phyloP scores from a whole-genome alignment of 2,888 invertebrate species.

The Dorcus hopei region DNA sequence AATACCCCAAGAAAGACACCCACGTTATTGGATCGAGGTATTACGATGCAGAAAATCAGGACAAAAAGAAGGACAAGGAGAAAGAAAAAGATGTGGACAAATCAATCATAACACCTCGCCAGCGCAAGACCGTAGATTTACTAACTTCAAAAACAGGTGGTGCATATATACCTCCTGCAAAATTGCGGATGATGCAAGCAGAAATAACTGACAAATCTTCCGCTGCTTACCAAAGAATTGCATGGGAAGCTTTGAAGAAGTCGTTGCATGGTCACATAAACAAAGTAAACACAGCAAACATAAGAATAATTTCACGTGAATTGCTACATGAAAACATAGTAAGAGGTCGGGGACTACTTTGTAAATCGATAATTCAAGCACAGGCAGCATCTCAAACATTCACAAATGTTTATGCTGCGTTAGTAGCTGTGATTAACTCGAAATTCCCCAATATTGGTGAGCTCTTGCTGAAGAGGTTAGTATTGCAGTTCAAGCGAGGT shows the following conservation, averaged over 20 bases:
- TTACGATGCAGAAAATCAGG: constrained; percentile 30
- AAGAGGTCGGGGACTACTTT: constrained; percentile 88
- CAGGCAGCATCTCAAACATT: constrained; percentile 97
- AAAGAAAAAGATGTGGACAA: constrained; percentile 32
- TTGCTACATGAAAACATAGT: constrained; percentile 93
- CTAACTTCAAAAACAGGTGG: constrained; percentile 84
- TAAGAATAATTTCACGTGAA: constrained; percentile 86
- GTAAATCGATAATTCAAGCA: constrained; percentile 92
- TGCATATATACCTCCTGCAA: constrained; percentile 98
- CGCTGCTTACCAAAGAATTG: constrained; percentile 89
- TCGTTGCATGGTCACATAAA: constrained; percentile 97
- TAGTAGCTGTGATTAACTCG: constrained; percentile 94
- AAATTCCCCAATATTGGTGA: constrained; percentile 98
- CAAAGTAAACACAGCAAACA: constrained; percentile 94
- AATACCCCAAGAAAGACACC: constrained; percentile 44
- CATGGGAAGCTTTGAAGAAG: constrained; percentile 99
- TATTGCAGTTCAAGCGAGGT: constrained; percentile 91
- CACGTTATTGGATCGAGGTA: constrained; percentile 39
- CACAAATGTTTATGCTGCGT: constrained; percentile 93
- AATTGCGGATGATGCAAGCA: constrained; percentile 90
- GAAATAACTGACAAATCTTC: constrained; percentile 95
- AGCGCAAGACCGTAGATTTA: constrained; percentile 60
- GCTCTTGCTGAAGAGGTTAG: constrained; percentile 81
- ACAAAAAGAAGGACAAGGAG: constrained; percentile 21
- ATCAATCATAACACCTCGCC: constrained; percentile 42